Base-by-base conservation (phyloP, 2,113 vertebrate species). In the Girardinichthys multiradiatus region DNA sequence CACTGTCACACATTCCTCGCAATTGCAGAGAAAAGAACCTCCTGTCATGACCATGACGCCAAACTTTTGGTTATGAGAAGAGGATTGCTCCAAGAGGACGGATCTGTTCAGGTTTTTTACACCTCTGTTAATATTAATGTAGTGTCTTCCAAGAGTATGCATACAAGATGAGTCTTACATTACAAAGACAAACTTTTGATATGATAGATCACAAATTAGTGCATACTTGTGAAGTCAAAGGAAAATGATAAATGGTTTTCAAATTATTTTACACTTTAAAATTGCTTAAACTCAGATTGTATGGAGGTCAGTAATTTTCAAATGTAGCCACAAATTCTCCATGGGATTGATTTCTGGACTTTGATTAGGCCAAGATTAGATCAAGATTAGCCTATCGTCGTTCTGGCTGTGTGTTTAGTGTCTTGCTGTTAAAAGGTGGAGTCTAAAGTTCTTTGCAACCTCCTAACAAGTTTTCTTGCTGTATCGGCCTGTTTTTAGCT, bases 11-110 rank as follows among this genome's bases (percentile, higher is more conserved):
- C 93, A 9, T 95, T 96, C 87, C 94, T 99, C 77, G 96, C 96
- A 70, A 97, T 99, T 63, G 96, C 96, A 0, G 97, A 99, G 87
- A 95, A 95, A 42, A 95, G 97, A 27, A 90, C 92, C 17, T 92
- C 96, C 0, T 0, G 83, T 15, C 54, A 0, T 65, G 97, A 98
- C 17, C 82, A 88, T 29, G 93, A 98, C 2, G 95, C 96, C n/a
- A 86, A 95, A 82, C 65, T 91, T 48, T 86, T 99, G 77, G 97
- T 97, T 54, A 92, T 97, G 95, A 95, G 95, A 62, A 94, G 92
- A 75, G 96, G 97, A 12, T 82, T 66, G 15, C 1, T 62, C 67
- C 83, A 86, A n/a, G 87, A 89, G 0, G 86, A 90, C 0, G 86
- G 74, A 27, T 87, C 87, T 0, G 90, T 96, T n/a, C 64, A 97